Conservation (phyloP, 1,140 invertebrate species). For the Neodiprion pinetum region DNA sequence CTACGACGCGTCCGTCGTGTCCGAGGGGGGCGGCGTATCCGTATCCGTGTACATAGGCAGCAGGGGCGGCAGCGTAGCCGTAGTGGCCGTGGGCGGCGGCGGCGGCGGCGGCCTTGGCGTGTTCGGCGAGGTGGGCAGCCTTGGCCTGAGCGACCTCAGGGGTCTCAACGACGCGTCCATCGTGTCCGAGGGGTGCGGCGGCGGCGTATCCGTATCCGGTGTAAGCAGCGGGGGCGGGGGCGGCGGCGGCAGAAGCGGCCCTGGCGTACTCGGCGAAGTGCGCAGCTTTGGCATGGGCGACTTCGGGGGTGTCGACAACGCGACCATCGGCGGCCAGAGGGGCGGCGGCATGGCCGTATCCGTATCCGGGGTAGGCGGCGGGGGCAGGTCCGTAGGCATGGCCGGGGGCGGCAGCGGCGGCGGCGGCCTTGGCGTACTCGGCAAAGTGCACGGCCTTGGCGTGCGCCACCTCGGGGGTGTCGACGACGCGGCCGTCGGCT, state of each 20-base stretch:
- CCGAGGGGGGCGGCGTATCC: slow-evolving; percentile 60
- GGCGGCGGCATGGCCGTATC: neutral
- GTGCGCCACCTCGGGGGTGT: slow-evolving; percentile 47
- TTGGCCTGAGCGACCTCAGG: slow-evolving; percentile 42
- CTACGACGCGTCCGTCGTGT: slow-evolving; percentile 57
- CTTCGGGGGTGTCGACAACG: slow-evolving; percentile 51
- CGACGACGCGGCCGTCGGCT: slow-evolving; percentile 42
- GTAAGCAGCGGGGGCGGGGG: slow-evolving; percentile 15
- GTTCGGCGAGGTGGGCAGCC: slow-evolving; percentile 35
- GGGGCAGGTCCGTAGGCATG: neutral
- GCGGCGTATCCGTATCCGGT: slow-evolving; percentile 14
- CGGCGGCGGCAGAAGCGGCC: slow-evolving; percentile 26
- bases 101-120: slow-evolving; percentile 28
- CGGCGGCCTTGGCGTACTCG: neutral
- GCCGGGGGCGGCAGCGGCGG: neutral
- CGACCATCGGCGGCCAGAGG: slow-evolving; percentile 55
- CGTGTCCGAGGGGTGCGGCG: slow-evolving; percentile 14
- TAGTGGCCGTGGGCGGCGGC: slow-evolving; percentile 19
- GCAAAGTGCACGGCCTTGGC: slow-evolving; percentile 28
- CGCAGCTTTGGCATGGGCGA: slow-evolving; percentile 48
- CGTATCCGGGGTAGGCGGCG: neutral
- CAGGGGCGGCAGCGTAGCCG: slow-evolving; percentile 13
- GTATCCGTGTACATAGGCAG: slow-evolving; percentile 31
- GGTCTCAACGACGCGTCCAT: slow-evolving; percentile 37
- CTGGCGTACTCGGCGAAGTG: slow-evolving; percentile 37